Conservation (phyloP, 2,797 vertebrate genomes). For the Limosa lapponica region DNA sequence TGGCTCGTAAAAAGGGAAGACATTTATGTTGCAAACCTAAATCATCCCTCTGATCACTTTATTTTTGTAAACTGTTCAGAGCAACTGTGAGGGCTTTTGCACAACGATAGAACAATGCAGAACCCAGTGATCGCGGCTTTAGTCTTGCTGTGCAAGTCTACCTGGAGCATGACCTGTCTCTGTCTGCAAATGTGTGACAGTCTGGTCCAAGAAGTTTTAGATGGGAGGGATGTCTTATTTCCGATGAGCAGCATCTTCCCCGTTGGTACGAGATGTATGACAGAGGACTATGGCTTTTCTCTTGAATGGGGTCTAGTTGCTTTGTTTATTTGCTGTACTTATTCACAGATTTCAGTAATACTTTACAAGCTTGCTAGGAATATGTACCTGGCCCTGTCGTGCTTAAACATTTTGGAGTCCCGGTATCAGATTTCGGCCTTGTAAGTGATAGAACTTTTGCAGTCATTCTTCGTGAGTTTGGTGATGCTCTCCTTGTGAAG, state of each 20-base stretch:
- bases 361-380: neutral
- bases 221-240: neutral
- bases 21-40: neutral
- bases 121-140: neutral
- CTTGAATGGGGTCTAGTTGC: neutral
- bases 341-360: neutral
- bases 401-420: neutral
- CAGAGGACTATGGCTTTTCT: neutral
- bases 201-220: neutral
- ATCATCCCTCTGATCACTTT: neutral
- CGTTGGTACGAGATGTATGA: neutral
- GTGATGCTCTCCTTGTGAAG: neutral
- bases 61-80: neutral
- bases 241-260: neutral
- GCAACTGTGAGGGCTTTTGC: neutral
- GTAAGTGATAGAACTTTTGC: neutral
- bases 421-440: neutral
- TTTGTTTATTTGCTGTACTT: neutral
- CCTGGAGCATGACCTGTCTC: neutral
- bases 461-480: neutral
- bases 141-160: neutral
- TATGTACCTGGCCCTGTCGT: neutral
- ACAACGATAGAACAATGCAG: neutral
- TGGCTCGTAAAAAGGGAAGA: constrained; percentile 7
- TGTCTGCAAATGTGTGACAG: neutral